Base-by-base conservation (phyloP, 2,888 invertebrate species). In the Mythimna albipuncta region DNA sequence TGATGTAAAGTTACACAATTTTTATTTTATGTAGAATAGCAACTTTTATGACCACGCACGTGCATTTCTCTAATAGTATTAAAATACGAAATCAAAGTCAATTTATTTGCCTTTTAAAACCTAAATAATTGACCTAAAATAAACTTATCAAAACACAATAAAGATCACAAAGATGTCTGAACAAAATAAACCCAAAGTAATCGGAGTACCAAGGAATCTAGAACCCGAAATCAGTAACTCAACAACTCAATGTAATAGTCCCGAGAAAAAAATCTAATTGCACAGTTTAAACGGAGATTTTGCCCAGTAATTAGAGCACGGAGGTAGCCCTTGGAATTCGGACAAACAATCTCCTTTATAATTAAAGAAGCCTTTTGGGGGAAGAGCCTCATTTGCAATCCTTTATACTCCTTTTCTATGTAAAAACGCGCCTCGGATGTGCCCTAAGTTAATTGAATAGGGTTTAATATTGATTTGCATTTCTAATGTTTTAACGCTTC, bases 291-390 rank as follows among this genome's bases (percentile, higher is more conserved):
- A 78, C 87, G 81, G 87, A 89, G 92, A 93, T 93, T 94, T 89
- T 82, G 85, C 83, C 85, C 75, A 87, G 91, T 93, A 94, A 94
- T 95, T 94, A 93, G 90, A 89, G 85, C 83, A 82, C 82, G 84
- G 85, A 90, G 87, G 88, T 82, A 84, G 83, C 84, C 83, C 86
- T 74, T 73, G 90, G 90, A 92, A 93, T 91, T 94, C 84, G 92
- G 93, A 93, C 93, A 94, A 93, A 93, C 93, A 93, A 91, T 93
- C 92, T 92, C 88, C 91, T 89, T 90, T 92, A 93, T 95, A 95
- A 96, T 95, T 95, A 95, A 93, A 93, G 91, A 89, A 92, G 89
- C 88, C 88, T 87, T 74, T 74, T 84, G 81, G 88, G 88, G 85
- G 87, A 83, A 73, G 86, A 79, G 87, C 85, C 91, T 95, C 94